Percentiles rank a stretch among this genome's conserved stretches.
phyloP scores from a whole-genome alignment of 2,797 vertebrate species.

The Echeneis naucrates region DNA sequence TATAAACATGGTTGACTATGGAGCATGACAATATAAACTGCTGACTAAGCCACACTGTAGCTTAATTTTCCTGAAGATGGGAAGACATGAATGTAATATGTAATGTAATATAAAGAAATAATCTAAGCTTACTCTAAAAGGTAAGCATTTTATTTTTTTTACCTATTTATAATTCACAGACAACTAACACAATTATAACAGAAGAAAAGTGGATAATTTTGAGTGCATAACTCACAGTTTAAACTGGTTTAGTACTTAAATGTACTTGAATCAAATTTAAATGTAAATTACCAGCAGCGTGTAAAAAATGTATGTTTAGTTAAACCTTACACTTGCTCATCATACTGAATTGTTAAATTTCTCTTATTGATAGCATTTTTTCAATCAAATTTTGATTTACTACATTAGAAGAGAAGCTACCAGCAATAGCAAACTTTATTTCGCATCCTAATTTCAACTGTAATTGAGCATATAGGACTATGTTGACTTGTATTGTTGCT shows the following conservation, averaged over 20 bases:
- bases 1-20: neutral
- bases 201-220: no score
- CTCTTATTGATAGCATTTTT: neutral
- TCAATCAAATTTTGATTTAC: neutral
- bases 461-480: no score
- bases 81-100: neutral
- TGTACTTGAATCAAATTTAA: no score
- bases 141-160: no score
- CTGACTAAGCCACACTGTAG: neutral
- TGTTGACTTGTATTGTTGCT: neutral
- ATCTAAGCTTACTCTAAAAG: neutral
- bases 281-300: no score
- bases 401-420: no score
- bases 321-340: neutral
- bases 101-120: slow-evolving; percentile 5
- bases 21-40: neutral
- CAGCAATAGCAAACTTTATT: no score
- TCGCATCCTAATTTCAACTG: no score
- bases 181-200: no score
- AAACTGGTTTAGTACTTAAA: no score
- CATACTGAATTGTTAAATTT: neutral
- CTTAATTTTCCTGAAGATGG: neutral
- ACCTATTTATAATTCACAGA: neutral
- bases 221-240: no score
- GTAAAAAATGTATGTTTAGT: no score